A percentile compares a stretch with the other conserved stretches of the same genome.
These are phyloP conservation scores for Colostygia pectinataria DNA, from an alignment of 2,888 invertebrate genomes.

Conservation along the genomic window DNA sequence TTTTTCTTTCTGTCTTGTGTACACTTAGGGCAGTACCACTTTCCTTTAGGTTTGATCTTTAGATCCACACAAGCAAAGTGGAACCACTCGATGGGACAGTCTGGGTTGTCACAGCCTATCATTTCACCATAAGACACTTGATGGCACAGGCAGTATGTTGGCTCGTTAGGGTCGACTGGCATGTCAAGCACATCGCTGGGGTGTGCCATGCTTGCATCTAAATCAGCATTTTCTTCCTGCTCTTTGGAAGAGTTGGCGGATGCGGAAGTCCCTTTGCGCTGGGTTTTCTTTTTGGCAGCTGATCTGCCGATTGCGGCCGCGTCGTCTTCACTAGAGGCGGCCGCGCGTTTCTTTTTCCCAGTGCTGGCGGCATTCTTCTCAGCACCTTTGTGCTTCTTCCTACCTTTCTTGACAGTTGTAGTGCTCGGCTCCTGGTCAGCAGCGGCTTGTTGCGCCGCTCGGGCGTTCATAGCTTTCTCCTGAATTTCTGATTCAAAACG, in stretches of 20 bases:
- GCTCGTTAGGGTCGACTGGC: slow-evolving; percentile 98
- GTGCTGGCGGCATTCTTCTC: slow-evolving; percentile 65
- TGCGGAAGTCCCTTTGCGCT: slow-evolving; percentile 65
- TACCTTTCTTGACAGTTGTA: slow-evolving; percentile 73
- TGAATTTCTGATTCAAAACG: slow-evolving; percentile 98
- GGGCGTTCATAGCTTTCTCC: slow-evolving; percentile 92
- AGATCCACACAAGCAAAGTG: slow-evolving; percentile 97
- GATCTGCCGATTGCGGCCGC: slow-evolving; percentile 65
- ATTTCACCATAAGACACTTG: slow-evolving; percentile 98
- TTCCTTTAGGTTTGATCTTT: slow-evolving; percentile 95
- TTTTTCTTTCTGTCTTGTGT: slow-evolving; percentile 91
- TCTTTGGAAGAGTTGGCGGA: slow-evolving; percentile 65
- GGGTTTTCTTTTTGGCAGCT: slow-evolving; percentile 71
- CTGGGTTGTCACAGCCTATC: slow-evolving; percentile 97
- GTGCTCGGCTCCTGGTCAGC: slow-evolving; percentile 73
- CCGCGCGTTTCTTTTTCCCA: slow-evolving; percentile 80
- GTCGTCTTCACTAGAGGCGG: slow-evolving; percentile 80
- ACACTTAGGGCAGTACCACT: slow-evolving; percentile 98
- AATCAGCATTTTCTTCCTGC: slow-evolving; percentile 71
- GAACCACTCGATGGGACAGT: slow-evolving; percentile 96
- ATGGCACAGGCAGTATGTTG: slow-evolving; percentile 98
- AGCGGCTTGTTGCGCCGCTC: slow-evolving; percentile 82
- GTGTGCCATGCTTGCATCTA: slow-evolving; percentile 86
- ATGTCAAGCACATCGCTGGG: slow-evolving; percentile 95
- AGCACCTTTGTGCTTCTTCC: slow-evolving; percentile 71